phyloP scores from a whole-genome alignment of 2,113 vertebrate species.

The Callithrix jacchus region DNA sequence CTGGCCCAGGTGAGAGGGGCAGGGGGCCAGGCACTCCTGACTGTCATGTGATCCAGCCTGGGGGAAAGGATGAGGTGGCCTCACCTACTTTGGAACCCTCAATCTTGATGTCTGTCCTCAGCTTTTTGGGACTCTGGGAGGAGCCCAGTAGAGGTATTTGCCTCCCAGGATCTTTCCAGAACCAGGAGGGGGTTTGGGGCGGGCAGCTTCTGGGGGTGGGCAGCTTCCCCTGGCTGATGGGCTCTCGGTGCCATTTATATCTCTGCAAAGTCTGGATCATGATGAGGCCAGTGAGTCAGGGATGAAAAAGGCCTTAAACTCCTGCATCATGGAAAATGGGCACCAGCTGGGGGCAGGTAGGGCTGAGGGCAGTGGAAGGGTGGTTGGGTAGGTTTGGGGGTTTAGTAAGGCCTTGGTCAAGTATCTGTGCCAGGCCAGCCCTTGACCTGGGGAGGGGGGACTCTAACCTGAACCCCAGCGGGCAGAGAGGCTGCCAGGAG shows the following conservation, averaged over 20 bases:
- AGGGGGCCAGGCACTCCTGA: no score
- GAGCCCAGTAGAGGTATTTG: neutral
- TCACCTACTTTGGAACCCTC: no score
- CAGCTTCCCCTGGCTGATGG: neutral
- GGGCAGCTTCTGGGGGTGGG: neutral
- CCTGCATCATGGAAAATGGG: conserved; percentile 82
- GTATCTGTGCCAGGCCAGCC: no score
- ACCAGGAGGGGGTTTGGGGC: neutral
- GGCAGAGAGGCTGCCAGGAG: no score
- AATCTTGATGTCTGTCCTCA: no score
- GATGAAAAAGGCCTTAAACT: conserved; percentile 73
- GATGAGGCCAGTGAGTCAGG: conserved; percentile 78
- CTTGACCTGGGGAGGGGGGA: no score
- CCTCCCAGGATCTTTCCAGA: neutral
- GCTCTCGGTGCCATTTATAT: conserved; percentile 26
- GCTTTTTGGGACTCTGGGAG: neutral
- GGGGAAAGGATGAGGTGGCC: no score
- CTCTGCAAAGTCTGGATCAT: conserved; percentile 83
- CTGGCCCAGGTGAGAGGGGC: neutral
- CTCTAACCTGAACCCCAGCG: no score
- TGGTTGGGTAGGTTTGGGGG: no score
- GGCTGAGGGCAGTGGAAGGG: no score
- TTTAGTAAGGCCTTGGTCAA: no score
- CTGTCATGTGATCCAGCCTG: no score
- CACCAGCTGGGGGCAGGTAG: conserved; percentile 82